Evolutionary conservation across 2,113 vertebrate genomes (phyloP).

Genomic region (Ariopsis seemanni): DNA sequence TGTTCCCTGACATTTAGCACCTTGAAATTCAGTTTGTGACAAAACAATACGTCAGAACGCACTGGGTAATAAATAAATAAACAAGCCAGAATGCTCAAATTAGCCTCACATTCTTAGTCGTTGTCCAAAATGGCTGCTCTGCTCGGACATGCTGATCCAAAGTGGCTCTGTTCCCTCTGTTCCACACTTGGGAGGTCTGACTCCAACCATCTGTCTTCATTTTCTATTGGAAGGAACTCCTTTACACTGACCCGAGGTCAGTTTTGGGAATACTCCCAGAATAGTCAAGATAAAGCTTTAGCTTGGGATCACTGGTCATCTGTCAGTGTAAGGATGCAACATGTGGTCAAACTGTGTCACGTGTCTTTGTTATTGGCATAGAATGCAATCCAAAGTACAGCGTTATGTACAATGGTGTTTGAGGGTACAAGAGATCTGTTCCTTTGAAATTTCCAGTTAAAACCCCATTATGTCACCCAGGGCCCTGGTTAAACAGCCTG

Average conservation of each 20-base stretch:
- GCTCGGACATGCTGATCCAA: not conserved
- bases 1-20: not conserved
- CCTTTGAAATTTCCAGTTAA: slow-evolving; percentile 36
- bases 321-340: slow-evolving; percentile 2
- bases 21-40: not conserved
- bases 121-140: slow-evolving; percentile 3
- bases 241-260: slow-evolving; percentile 3
- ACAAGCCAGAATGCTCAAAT: not conserved
- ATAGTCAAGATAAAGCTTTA: not conserved
- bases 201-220: slow-evolving; percentile 38
- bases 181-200: slow-evolving; percentile 11
- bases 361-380: not conserved
- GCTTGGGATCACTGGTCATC: not conserved
- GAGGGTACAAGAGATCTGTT: slow-evolving; percentile 12
- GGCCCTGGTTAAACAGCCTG: slow-evolving; percentile 20
- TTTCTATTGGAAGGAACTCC: not conserved
- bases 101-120: not conserved
- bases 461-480: slow-evolving; percentile 29
- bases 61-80: not conserved
- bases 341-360: not conserved
- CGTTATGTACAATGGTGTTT: slow-evolving; percentile 27
- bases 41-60: not conserved
- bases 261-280: not conserved
- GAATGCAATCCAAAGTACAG: not conserved
- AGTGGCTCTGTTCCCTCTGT: slow-evolving; percentile 6